Conservation (phyloP, 2,797 vertebrate species). For the Gobionotothen gibberifrons region DNA sequence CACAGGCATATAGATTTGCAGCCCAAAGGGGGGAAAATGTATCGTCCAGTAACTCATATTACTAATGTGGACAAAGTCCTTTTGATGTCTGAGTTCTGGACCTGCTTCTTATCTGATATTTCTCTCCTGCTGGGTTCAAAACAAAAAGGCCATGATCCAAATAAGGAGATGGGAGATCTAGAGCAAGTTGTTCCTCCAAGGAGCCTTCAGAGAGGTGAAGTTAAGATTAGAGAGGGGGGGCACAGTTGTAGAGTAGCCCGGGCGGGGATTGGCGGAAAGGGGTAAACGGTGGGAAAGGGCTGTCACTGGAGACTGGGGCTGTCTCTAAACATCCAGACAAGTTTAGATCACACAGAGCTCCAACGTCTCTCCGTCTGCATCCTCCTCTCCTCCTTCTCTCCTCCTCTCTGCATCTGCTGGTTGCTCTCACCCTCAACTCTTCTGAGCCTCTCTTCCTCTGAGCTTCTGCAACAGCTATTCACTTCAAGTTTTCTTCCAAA, state of each 20-base stretch:
- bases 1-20: conserved; percentile 57
- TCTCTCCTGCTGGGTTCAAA: conserved; percentile 62
- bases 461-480: conserved; percentile 27
- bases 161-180: conserved; percentile 86
- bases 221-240: conserved; percentile 65
- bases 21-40: conserved; percentile 67
- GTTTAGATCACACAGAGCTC: conserved; percentile 85
- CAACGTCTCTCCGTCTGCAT: conserved; percentile 78
- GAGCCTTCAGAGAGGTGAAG: conserved; percentile 80
- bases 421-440: conserved; percentile 32
- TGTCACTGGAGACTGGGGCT: conserved; percentile 82
- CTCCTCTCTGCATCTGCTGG: conserved; percentile 52
- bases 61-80: conserved; percentile 51
- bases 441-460: conserved; percentile 24
- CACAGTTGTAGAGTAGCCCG: conserved; percentile 55
- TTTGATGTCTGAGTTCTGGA: conserved; percentile 44
- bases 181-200: conserved; percentile 80
- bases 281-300: conserved; percentile 73
- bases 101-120: conserved; percentile 55
- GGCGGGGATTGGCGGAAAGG: conserved; percentile 65
- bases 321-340: conserved; percentile 83
- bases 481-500: not conserved
- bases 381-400: conserved; percentile 58
- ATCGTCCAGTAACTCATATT: conserved; percentile 32
- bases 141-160: conserved; percentile 81